These are phyloP conservation scores for Drosophila grimshawi DNA, from an alignment of 1,140 invertebrate genomes.

Conservation along the genomic window DNA sequence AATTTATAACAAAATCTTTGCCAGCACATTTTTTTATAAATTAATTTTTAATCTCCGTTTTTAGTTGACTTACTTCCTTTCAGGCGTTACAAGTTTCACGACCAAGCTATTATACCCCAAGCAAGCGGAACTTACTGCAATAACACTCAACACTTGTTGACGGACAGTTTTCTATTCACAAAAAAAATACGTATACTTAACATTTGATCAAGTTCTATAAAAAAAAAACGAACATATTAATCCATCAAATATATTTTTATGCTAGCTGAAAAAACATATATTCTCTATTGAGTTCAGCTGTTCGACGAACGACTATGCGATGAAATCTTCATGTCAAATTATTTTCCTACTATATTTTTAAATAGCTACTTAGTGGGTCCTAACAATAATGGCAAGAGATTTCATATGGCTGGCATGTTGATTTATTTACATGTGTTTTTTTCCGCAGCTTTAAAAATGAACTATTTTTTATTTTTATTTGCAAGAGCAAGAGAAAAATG, in stretches of 20 bases:
- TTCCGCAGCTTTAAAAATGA: too few relatives aligned
- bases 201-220: conserved; percentile 20
- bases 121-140: background rate
- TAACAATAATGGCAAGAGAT: too few relatives aligned
- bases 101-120: background rate
- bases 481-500: too few relatives aligned
- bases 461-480: too few relatives aligned
- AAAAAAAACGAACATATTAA: conserved; percentile 4
- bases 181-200: background rate
- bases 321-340: background rate
- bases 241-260: background rate
- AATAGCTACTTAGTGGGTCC: too few relatives aligned
- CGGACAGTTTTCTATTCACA: conserved; percentile 13
- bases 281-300: conserved; percentile 19
- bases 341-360: background rate
- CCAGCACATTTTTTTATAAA: background rate
- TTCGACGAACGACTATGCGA: background rate
- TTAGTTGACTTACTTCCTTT: too few relatives aligned
- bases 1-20: background rate
- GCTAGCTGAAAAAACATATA: background rate
- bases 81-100: background rate
- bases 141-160: conserved; percentile 15
- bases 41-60: background rate
- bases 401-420: too few relatives aligned
- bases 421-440: too few relatives aligned